phyloP scores from a whole-genome alignment of 2,888 invertebrate species.

The Odontomyia ornata region DNA sequence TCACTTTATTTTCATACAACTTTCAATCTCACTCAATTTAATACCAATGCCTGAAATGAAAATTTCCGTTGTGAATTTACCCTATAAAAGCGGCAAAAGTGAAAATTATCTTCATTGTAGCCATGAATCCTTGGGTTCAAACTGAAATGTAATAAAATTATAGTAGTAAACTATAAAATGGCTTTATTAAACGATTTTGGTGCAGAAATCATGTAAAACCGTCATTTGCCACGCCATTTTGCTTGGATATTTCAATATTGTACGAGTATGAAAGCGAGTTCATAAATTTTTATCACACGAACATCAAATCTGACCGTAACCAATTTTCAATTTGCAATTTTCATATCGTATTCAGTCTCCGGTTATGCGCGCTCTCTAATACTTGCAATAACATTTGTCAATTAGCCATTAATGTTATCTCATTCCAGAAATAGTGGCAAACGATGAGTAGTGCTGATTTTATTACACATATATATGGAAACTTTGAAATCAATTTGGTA shows the following conservation, averaged over 20 bases:
- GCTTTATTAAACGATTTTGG: slow-evolving; percentile 23
- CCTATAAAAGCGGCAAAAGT: neutral
- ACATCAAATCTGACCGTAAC: slow-evolving; percentile 32
- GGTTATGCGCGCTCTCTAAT: neutral
- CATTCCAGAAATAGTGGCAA: neutral
- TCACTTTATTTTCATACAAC: neutral
- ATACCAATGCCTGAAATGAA: neutral
- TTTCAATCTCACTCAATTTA: neutral
- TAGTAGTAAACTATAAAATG: slow-evolving; percentile 40
- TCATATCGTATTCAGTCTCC: too few species aligned
- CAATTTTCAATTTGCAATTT: slow-evolving; percentile 37
- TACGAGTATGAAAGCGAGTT: slow-evolving; percentile 24
- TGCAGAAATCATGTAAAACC: slow-evolving; percentile 2
- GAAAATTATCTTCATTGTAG: slow-evolving; percentile 24
- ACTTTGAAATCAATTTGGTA: too few species aligned
- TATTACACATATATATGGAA: too few species aligned
- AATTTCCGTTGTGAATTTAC: too few species aligned
- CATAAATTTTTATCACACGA: slow-evolving; percentile 40
- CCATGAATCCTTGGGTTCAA: slow-evolving; percentile 1
- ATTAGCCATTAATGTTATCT: slow-evolving; percentile 37
- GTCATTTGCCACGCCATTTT: neutral
- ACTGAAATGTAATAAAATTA: slow-evolving; percentile 24
- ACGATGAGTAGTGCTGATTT: too few species aligned
- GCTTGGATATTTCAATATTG: slow-evolving; percentile 1
- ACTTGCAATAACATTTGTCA: slow-evolving; percentile 32